Evolutionary conservation across 2,113 vertebrate species (phyloP).

Genomic region (Coptodon rendalli): DNA sequence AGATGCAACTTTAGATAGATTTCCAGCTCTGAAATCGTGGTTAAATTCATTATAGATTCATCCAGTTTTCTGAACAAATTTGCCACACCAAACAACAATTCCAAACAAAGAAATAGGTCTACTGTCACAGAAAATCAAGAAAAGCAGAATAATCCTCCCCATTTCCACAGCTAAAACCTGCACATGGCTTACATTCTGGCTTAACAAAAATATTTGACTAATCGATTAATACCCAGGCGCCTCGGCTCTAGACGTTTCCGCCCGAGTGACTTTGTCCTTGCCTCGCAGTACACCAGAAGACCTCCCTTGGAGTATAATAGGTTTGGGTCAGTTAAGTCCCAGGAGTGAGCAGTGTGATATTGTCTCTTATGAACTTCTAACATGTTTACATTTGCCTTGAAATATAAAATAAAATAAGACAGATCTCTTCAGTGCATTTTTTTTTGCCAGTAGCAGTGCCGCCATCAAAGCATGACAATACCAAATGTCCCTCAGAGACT

Average conservation of each 20-base stretch:
- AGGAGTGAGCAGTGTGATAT: neutral
- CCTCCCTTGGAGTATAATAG: neutral
- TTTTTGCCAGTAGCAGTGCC: neutral
- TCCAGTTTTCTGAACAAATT: neutral
- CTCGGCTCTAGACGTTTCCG: neutral
- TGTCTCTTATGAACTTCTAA: neutral
- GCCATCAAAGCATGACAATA: neutral
- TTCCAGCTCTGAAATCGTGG: neutral
- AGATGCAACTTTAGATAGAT: neutral
- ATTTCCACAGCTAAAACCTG: neutral
- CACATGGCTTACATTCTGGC: neutral
- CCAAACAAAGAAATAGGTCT: neutral
- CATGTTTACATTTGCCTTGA: neutral
- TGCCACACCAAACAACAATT: neutral
- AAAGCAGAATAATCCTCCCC: neutral
- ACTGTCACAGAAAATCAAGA: neutral
- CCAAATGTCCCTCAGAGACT: neutral
- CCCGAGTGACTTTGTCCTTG: neutral
- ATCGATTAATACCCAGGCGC: neutral
- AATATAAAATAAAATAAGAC: neutral
- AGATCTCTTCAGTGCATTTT: neutral
- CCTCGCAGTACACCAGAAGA: neutral
- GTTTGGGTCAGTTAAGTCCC: neutral
- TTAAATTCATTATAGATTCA: neutral
- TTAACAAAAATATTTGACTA: neutral